phyloP scores from a whole-genome alignment of 2,888 invertebrate species.

The Rambutsinella grinnellia region DNA sequence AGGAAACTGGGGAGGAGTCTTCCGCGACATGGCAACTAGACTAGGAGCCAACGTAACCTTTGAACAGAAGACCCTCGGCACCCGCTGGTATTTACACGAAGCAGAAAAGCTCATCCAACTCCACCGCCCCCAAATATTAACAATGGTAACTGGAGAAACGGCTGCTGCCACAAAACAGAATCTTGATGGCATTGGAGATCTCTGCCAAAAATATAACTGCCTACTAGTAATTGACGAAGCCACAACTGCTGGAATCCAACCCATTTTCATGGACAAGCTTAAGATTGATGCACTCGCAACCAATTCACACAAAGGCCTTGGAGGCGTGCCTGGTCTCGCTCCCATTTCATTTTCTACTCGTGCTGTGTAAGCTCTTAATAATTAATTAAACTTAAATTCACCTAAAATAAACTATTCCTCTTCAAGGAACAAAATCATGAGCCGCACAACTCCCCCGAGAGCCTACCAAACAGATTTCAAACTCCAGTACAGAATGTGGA shows the following conservation, averaged over 20 bases:
- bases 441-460: not conserved
- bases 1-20: conserved; percentile 80
- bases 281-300: conserved; percentile 81
- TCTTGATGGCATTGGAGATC: conserved; percentile 80
- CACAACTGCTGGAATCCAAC: conserved; percentile 80
- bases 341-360: conserved; percentile 80
- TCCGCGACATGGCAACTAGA: not conserved
- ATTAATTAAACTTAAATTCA: not conserved
- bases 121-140: conserved; percentile 79
- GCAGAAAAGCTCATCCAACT: conserved; percentile 76
- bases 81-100: conserved; percentile 76
- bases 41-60: not conserved
- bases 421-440: conserved; percentile 13
- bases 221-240: conserved; percentile 81
- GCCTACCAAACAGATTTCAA: conserved; percentile 3
- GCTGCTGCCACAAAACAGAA: conserved; percentile 87
- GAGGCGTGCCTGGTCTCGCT: conserved; percentile 81
- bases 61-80: conserved; percentile 67
- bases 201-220: conserved; percentile 79
- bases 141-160: conserved; percentile 88
- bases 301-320: conserved; percentile 82
- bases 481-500: not conserved
- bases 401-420: too few relatives aligned
- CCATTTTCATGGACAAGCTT: conserved; percentile 79
- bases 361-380: conserved; percentile 74